Evolutionary conservation across 2,888 invertebrate species (phyloP).

Genomic region (Tinea trinotella): DNA sequence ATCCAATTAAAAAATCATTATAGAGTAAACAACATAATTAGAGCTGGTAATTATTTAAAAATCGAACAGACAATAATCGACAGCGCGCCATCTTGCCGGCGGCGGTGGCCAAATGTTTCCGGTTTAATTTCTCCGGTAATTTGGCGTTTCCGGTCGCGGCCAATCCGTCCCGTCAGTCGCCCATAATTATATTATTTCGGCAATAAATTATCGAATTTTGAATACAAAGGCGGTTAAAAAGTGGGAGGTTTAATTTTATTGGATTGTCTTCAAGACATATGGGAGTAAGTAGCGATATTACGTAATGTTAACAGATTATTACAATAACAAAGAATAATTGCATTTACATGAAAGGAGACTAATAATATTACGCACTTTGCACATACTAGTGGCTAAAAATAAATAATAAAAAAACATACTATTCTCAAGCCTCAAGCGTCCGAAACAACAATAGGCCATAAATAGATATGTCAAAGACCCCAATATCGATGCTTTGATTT

Average conservation of each 20-base stretch:
- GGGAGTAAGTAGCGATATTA: conserved; percentile 11
- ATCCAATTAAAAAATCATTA: neutral
- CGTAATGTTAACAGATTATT: neutral
- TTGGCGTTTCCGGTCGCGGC: conserved; percentile 65
- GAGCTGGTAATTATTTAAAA: conserved; percentile 59
- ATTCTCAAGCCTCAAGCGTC: neutral
- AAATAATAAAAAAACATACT: neutral
- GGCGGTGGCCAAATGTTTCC: conserved; percentile 71
- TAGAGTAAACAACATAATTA: conserved; percentile 39
- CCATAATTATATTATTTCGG: conserved; percentile 72
- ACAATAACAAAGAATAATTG: neutral
- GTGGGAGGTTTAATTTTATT: conserved; percentile 55
- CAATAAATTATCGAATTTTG: conserved; percentile 72
- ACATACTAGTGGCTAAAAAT: neutral
- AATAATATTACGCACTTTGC: too few species aligned
- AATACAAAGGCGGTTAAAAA: conserved; percentile 61
- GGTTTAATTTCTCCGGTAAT: conserved; percentile 72
- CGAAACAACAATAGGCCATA: neutral
- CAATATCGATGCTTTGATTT: conserved; percentile 47
- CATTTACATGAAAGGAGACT: neutral
- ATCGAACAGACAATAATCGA: conserved; percentile 59
- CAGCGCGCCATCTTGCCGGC: conserved; percentile 68
- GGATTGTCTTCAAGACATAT: conserved; percentile 26
- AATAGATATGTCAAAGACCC: conserved; percentile 5
- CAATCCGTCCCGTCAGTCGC: conserved; percentile 67